A percentile compares a stretch with the other conserved stretches of the same genome.
Conservation (phyloP, 2,113 vertebrate genomes). For the Erythrolamprus reginae region DNA sequence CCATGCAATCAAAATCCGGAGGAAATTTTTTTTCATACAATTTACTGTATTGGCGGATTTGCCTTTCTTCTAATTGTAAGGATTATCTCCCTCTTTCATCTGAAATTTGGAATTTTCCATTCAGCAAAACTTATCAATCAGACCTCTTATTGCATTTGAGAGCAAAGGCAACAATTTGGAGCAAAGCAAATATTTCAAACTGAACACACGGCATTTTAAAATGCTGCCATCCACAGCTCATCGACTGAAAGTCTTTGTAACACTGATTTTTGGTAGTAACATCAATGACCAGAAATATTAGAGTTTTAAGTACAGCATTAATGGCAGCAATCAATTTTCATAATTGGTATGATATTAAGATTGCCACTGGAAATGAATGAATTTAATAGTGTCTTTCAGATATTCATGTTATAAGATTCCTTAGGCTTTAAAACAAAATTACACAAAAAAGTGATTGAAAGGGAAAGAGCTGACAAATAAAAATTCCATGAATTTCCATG, state of each 20-base stretch:
- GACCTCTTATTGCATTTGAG: slow-evolving; percentile 34
- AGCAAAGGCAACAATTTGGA: background rate
- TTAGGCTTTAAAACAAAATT: background rate
- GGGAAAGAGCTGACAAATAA: background rate
- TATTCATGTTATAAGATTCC: background rate
- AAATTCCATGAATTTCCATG: background rate
- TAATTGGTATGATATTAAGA: background rate
- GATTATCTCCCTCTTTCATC: background rate
- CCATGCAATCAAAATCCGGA: background rate
- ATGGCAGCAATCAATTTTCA: background rate
- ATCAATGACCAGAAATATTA: background rate
- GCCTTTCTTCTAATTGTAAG: background rate
- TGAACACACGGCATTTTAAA: slow-evolving; percentile 27
- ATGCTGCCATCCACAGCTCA: fast-evolving
- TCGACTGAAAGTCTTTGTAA: background rate
- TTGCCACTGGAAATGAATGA: background rate
- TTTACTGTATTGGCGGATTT: background rate
- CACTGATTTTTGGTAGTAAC: background rate
- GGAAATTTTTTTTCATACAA: background rate
- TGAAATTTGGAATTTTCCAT: background rate
- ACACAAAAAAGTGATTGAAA: background rate
- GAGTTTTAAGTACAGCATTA: background rate
- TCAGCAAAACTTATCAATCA: background rate
- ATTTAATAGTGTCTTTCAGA: background rate
- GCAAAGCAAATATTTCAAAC: background rate